Conservation (phyloP, 2,888 invertebrate species). For the Heteropelma amictum region DNA sequence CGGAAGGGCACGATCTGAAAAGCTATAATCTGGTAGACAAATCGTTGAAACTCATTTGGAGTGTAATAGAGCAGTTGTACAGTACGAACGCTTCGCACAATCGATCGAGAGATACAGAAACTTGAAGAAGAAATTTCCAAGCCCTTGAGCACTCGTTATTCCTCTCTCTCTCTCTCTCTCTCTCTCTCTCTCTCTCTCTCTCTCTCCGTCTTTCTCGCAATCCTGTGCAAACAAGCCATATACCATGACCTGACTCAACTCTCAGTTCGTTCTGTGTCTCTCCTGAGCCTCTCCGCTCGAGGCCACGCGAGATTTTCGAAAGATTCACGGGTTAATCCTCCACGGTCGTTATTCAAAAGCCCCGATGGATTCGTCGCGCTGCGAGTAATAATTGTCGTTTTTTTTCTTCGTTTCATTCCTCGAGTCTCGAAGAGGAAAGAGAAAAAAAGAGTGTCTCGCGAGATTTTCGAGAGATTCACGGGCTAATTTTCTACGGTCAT, state of each 20-base stretch:
- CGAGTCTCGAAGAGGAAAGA: conserved; percentile 14
- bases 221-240: conserved; percentile 27
- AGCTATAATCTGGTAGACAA: conserved; percentile 31
- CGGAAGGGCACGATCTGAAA: conserved; percentile 58
- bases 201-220: conserved; percentile 1
- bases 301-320: not conserved
- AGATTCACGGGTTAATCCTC: not conserved
- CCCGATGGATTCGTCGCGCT: not conserved
- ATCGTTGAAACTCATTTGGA: conserved; percentile 31
- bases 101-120: conserved; percentile 10
- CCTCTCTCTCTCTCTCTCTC: too few relatives aligned
- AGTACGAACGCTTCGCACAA: not conserved
- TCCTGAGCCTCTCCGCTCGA: not conserved
- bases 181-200: too few relatives aligned
- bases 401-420: conserved; percentile 7
- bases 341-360: not conserved
- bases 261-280: too few relatives aligned
- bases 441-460: not conserved
- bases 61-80: too few relatives aligned
- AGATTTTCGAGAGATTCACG: too few relatives aligned
- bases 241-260: conserved; percentile 27
- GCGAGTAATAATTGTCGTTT: not conserved
- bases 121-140: too few relatives aligned
- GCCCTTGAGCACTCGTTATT: too few relatives aligned
- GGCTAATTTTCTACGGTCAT: too few relatives aligned